A percentile compares a stretch with the other conserved stretches of the same genome.
These are phyloP conservation scores for Periophthalmodon schlosseri DNA, from an alignment of 2,113 vertebrate genomes.

Conservation along the genomic window DNA sequence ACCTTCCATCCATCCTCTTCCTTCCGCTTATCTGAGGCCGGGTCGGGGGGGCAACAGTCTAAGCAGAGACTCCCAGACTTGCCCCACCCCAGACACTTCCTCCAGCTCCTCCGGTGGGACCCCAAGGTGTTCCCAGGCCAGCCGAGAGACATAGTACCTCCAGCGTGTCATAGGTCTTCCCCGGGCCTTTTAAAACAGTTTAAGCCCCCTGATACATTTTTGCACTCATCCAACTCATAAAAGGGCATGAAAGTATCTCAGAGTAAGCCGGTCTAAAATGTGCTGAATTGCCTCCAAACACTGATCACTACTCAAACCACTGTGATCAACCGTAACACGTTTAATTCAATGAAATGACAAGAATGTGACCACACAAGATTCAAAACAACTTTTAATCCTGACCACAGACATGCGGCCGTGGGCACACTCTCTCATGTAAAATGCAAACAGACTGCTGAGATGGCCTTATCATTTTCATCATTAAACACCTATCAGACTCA, in stretches of 20 bases:
- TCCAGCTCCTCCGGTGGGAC: too few relatives aligned
- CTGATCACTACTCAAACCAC: conserved; percentile 20
- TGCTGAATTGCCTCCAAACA: neutral
- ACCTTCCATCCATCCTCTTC: too few relatives aligned
- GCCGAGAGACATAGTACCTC: too few relatives aligned
- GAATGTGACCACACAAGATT: conserved; percentile 8
- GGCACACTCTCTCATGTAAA: conserved; percentile 18
- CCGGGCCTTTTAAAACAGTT: too few relatives aligned
- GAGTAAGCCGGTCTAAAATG: neutral
- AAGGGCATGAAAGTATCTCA: neutral
- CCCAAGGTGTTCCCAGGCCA: too few relatives aligned
- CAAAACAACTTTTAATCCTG: conserved; percentile 3
- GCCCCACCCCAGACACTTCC: too few relatives aligned
- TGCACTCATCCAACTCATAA: neutral
- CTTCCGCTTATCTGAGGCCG: too few relatives aligned
- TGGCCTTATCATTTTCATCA: conserved; percentile 42
- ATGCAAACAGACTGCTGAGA: conserved; percentile 27
- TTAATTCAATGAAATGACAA: conserved; percentile 1
- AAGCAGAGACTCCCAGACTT: too few relatives aligned
- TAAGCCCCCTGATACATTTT: neutral
- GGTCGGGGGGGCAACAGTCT: too few relatives aligned
- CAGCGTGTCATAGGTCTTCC: too few relatives aligned
- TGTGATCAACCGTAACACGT: conserved; percentile 12
- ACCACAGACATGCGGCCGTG: neutral
- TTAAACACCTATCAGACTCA: conserved; percentile 64